Evolutionary conservation across 2,888 invertebrate genomes (phyloP), one percentile per base, ranked within the genome.

Genomic region (Desoria tigrina): DNA sequence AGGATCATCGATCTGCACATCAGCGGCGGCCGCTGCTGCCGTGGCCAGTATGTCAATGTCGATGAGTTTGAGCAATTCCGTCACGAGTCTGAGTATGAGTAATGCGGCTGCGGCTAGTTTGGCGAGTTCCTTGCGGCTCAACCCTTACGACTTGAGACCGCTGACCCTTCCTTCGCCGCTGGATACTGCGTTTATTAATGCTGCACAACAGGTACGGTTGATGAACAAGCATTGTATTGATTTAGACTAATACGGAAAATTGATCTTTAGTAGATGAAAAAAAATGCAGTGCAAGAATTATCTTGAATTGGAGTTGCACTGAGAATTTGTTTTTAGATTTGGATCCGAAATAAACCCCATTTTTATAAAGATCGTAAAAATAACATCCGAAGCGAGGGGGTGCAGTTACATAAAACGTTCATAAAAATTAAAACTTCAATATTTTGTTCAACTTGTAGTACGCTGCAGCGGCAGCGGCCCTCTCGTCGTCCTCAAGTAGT

Each of bases 101-200:
- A 24, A 55, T 26, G 50, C 49, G 16, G 86, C 88, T 4, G 86
- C 88, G 1, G 66, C 66, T 14, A 70, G 66, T n/a, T 45, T 76
- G 6, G 73, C 73, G 1, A 74, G 67, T 57, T 72, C 73, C 23
- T 65, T 74, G n/a, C 61, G 75, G 42, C 66, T 73, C 26, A 68
- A 69, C 56, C 75, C 73, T 2, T 75, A 74, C 42, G 76, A 76
- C 45, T 61, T 76, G 23, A 55, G 76, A 65, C 74, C 76, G 1
- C 49, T 74, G 39, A 64, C 71, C 45, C 55, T 74, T 9, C 75
- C 70, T 88, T 89, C 80, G 88, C 91, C 91, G 1, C 90, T 92
- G 76, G 91, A 92, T 81, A 90, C 91, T 0, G 90, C 91, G 0
- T 83, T 92, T 65, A 83, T 92, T 45, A 88, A 90, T 1, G 90